A percentile compares a stretch with the other conserved stretches of the same genome.
These are phyloP conservation scores for Charanyca ferruginea DNA, from an alignment of 2,888 invertebrate genomes.

Conservation along the genomic window DNA sequence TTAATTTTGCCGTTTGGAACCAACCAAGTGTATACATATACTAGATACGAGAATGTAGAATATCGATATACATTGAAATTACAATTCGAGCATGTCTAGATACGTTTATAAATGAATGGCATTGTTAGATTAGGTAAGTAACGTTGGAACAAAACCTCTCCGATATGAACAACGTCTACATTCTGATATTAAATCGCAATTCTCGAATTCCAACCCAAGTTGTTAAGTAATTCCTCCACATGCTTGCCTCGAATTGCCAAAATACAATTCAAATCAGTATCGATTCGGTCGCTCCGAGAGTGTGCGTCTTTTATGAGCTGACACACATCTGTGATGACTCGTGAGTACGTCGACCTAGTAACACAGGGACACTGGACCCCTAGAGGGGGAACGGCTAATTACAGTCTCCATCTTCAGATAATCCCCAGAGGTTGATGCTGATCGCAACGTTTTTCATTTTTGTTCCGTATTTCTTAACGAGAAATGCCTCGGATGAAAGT, in stretches of 20 bases:
- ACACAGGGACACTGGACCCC: constrained; percentile 11
- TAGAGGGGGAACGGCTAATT: neutral
- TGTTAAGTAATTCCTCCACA: constrained; percentile 37
- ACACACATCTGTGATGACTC: constrained; percentile 35
- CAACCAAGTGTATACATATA: neutral
- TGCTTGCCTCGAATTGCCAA: constrained; percentile 43
- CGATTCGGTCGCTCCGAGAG: constrained; percentile 25
- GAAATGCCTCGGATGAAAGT: neutral
- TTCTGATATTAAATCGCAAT: constrained; percentile 29
- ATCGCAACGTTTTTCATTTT: constrained; percentile 5
- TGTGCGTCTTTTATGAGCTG: constrained; percentile 40
- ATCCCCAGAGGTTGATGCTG: constrained; percentile 11
- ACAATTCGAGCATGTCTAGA: neutral
- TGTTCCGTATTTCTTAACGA: neutral
- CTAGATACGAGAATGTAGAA: neutral
- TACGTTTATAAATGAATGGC: neutral
- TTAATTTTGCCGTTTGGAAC: neutral
- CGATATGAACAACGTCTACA: neutral
- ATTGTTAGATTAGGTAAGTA: constrained; percentile 7
- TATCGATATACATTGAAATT: neutral
- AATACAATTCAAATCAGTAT: constrained; percentile 50
- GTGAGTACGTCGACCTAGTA: constrained; percentile 3
- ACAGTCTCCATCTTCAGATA: neutral
- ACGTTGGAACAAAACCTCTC: constrained; percentile 2
- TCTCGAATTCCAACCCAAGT: constrained; percentile 14